Base-by-base conservation (phyloP, 2,888 invertebrate species). In the Hermodice carunculata region DNA sequence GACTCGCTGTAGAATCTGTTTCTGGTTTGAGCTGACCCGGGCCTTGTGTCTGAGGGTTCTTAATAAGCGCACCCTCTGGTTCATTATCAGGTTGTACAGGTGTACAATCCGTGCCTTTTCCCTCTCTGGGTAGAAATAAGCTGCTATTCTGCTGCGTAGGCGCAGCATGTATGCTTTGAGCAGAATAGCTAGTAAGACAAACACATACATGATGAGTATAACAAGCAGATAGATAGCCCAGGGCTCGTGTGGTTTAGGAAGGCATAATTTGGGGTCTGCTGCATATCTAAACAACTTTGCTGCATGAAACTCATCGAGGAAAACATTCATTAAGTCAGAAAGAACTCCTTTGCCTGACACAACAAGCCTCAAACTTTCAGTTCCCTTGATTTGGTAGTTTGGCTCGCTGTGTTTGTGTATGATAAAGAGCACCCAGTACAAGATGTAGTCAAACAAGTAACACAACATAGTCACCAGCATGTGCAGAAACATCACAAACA, bases 341-440 rank as follows among this genome's bases (percentile, higher is more conserved):
- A 72, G 59, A 42, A 69, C 64, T 4, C 73, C 73, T 24, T 68
- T 64, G 8, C 73, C 73, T 1, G 40, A 51, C 3, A 72, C 58
- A 24, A 74, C 68, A n/a, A 48, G 43, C 44, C 66, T 63, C 37
- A 73, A 61, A 29, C 64, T 69, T 11, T 64, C 66, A 8, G 61
- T 46, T 3, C 75, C 72, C 1, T 67, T 64, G 17, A 73, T 57
- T 28, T 75, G 71, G 24, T 76, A 57, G 8, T 67, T 64, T 3
- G 78, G 70, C 22, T 73, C 60, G 6, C 75, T 77, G 56, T 80
- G 71, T 19, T 66, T 66, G 43, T 67, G 43, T 14, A 80, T 73
- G 6, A 79, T 61, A 3, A 64, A 57, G n/a, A 81, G 70, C 3
- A 79, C 66, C 66, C 76, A 79, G 61, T 77, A 80, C 19, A 81